phyloP scores from a whole-genome alignment of 1,140 invertebrate genomes.

The Hetaerina americana region DNA sequence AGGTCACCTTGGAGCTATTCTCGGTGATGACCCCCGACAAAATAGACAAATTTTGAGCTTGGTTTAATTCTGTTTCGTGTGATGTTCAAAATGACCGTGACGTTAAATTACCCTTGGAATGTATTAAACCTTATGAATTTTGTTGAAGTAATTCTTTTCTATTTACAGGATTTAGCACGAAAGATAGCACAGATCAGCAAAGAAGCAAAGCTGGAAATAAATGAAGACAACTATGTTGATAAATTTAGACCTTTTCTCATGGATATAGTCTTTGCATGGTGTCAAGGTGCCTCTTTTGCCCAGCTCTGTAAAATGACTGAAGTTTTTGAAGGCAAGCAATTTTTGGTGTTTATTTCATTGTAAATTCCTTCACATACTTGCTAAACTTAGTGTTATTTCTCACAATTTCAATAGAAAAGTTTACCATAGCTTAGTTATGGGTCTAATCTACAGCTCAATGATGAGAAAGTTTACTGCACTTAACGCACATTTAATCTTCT shows the following conservation, averaged over 20 bases:
- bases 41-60: too few species aligned
- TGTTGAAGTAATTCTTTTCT: too few species aligned
- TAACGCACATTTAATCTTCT: too few species aligned
- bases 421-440: constrained; percentile 8
- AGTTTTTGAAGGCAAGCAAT: constrained; percentile 80
- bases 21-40: too few species aligned
- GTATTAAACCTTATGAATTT: too few species aligned
- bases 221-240: constrained; percentile 85
- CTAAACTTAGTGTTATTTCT: not conserved
- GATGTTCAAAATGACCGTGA: too few species aligned
- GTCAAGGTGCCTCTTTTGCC: constrained; percentile 82
- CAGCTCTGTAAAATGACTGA: constrained; percentile 95
- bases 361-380: not conserved
- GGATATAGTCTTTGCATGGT: constrained; percentile 96
- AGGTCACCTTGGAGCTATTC: too few species aligned
- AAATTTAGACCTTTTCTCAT: constrained; percentile 90
- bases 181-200: constrained; percentile 82
- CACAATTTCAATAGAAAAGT: constrained; percentile 5
- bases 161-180: constrained; percentile 65
- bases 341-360: not conserved
- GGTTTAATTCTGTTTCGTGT: too few species aligned
- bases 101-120: too few species aligned
- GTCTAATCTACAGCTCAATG: too few species aligned
- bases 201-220: constrained; percentile 80
- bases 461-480: too few species aligned